Percentiles rank a stretch among this genome's conserved stretches.
Evolutionary conservation across 2,888 invertebrate species (phyloP).

Genomic region (Calameuta idolon): DNA sequence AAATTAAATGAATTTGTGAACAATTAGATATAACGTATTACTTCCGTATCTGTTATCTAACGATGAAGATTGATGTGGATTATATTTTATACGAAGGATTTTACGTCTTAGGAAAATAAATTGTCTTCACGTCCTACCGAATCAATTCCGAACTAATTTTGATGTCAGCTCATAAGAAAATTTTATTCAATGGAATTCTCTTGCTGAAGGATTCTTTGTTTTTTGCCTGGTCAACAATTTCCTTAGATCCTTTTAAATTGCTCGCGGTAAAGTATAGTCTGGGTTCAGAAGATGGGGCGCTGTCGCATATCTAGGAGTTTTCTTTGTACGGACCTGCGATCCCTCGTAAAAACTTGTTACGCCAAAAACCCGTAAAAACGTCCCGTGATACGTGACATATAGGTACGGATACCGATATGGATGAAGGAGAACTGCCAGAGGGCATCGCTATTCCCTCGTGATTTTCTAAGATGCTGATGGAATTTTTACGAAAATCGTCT

Average conservation of each 20-base stretch:
- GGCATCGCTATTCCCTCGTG: neutral
- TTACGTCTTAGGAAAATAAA: neutral
- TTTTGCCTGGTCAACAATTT: neutral
- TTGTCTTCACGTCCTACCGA: neutral
- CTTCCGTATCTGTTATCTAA: neutral
- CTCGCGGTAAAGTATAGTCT: neutral
- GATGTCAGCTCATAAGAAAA: neutral
- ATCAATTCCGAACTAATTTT: constrained; percentile 9
- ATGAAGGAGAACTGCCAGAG: neutral
- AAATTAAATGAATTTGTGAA: neutral
- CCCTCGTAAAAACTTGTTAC: constrained; percentile 6
- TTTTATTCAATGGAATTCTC: constrained; percentile 8
- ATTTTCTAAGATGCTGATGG: neutral
- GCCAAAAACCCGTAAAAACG: constrained; percentile 1
- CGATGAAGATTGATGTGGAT: neutral
- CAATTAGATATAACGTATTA: neutral
- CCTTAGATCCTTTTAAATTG: neutral
- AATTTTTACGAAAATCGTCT: neutral
- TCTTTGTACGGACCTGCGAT: neutral
- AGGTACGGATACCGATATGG: neutral
- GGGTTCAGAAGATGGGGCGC: neutral
- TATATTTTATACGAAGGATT: neutral
- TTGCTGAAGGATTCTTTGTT: neutral
- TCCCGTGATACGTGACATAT: neutral
- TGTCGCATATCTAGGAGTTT: neutral